Conservation (phyloP, 2,113 vertebrate genomes). For the Mobula birostris region DNA sequence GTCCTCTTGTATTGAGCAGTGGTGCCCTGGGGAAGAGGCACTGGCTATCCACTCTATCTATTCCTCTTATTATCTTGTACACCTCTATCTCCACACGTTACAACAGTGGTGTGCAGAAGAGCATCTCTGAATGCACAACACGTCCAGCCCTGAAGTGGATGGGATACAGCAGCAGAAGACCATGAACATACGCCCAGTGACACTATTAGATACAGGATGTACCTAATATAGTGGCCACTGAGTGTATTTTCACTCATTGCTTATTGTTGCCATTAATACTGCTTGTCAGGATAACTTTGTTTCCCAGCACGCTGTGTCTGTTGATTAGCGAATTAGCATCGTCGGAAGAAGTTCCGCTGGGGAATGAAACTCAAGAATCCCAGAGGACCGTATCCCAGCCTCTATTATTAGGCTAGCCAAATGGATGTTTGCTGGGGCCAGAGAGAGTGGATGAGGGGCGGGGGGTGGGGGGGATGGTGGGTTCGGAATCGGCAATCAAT, state of each 20-base stretch:
- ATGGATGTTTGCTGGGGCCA: background rate
- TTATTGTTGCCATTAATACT: background rate
- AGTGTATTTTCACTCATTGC: background rate
- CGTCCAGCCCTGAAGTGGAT: no score
- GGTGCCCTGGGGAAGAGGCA: no score
- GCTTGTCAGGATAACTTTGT: background rate
- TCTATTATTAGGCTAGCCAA: background rate
- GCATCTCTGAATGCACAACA: no score
- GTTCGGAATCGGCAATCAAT: background rate
- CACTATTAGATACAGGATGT: no score
- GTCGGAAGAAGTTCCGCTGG: background rate
- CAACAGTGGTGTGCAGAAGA: no score
- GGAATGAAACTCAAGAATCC: conserved; percentile 21
- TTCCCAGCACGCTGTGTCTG: background rate
- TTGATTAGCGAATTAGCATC: background rate
- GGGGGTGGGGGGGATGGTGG: background rate
- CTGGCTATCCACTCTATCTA: no score
- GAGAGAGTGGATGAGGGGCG: no score
- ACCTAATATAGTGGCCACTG: background rate
- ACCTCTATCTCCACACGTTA: no score
- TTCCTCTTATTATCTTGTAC: no score
- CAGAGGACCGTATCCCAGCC: background rate
- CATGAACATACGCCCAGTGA: no score
- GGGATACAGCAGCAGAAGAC: no score
- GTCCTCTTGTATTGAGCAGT: no score